Conservation (phyloP, 2,888 invertebrate species). For the Rhamphomyia laevipes region DNA sequence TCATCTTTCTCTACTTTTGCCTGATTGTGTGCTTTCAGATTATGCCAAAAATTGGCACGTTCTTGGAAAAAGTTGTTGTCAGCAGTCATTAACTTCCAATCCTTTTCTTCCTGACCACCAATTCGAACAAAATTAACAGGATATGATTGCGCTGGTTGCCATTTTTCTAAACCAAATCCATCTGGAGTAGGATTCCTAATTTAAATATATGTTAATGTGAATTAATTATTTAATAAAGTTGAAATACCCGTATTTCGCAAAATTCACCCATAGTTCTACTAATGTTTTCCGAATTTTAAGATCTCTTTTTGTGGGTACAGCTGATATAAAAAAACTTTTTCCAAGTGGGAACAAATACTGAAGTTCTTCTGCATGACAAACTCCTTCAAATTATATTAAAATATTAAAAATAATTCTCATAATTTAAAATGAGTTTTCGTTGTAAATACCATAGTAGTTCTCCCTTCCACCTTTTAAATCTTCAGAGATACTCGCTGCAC, state of each 20-base stretch:
- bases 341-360: slow-evolving; percentile 66
- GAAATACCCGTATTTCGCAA: slow-evolving; percentile 55
- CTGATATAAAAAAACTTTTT: slow-evolving; percentile 44
- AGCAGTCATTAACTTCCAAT: slow-evolving; percentile 40
- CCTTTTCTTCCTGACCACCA: slow-evolving; percentile 44
- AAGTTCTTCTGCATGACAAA: slow-evolving; percentile 73
- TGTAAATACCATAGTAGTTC: slow-evolving; percentile 53
- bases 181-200: slow-evolving; percentile 54
- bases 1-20: slow-evolving; percentile 35
- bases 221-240: background rate
- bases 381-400: slow-evolving; percentile 42
- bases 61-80: slow-evolving; percentile 42
- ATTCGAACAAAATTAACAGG: slow-evolving; percentile 32
- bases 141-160: slow-evolving; percentile 42
- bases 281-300: slow-evolving; percentile 47
- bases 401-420: too few species aligned
- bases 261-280: slow-evolving; percentile 60
- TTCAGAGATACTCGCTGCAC: slow-evolving; percentile 55
- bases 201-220: background rate
- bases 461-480: slow-evolving; percentile 52
- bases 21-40: slow-evolving; percentile 40
- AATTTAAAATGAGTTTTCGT: too few species aligned
- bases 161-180: slow-evolving; percentile 38
- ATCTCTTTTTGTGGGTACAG: slow-evolving; percentile 46
- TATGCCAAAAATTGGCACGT: slow-evolving; percentile 52